Conservation (phyloP, 2,797 vertebrate genomes). For the Orestias chungarensis region DNA sequence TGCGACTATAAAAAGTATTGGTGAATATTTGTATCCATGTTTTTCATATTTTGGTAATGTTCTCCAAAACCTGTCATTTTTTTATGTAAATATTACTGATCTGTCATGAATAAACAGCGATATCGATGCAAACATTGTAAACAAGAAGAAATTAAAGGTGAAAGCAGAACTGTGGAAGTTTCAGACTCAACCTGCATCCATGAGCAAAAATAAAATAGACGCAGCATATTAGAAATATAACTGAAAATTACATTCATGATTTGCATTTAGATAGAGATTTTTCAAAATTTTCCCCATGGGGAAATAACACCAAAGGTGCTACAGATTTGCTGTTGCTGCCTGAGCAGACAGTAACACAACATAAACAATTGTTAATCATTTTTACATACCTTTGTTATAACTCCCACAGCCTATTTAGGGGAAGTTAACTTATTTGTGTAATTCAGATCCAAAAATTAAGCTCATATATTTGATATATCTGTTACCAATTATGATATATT, state of each 20-base stretch:
- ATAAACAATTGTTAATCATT: slow-evolving; percentile 32
- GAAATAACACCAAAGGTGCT: slow-evolving; percentile 58
- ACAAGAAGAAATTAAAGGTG: neutral
- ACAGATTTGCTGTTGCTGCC: slow-evolving; percentile 43
- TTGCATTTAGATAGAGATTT: slow-evolving; percentile 83
- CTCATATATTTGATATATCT: neutral
- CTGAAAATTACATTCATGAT: slow-evolving; percentile 71
- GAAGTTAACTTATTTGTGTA: neutral
- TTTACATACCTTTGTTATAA: neutral
- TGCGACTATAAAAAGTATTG: neutral
- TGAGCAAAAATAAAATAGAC: slow-evolving; percentile 72
- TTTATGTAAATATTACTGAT: slow-evolving; percentile 6
- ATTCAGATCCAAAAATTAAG: neutral
- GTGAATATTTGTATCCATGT: neutral
- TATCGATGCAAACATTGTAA: slow-evolving; percentile 5
- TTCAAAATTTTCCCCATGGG: slow-evolving; percentile 61
- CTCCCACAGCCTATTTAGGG: slow-evolving; percentile 1
- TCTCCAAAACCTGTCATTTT: neutral
- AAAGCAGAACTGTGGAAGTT: slow-evolving; percentile 27
- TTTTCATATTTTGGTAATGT: neutral
- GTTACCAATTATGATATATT: neutral
- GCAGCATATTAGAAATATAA: slow-evolving; percentile 64
- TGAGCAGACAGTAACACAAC: slow-evolving; percentile 35
- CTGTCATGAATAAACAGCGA: neutral
- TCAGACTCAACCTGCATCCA: slow-evolving; percentile 30